These are phyloP conservation scores for Pachypanchax playfairii DNA, from an alignment of 2,113 vertebrate genomes.

Conservation along the genomic window DNA sequence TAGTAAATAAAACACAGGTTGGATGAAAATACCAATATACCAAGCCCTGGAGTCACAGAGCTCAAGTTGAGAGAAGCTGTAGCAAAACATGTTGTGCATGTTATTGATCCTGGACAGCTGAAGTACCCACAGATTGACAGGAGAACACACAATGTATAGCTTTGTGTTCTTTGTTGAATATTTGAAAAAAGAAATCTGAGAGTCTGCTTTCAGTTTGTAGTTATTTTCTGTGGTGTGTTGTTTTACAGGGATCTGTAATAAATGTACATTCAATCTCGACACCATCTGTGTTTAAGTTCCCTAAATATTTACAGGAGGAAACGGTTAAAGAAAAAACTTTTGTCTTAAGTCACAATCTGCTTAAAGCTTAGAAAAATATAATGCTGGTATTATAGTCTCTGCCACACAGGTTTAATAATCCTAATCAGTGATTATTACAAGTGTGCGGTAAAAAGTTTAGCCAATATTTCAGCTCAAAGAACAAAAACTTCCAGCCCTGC, in stretches of 20 bases:
- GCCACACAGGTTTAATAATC: neutral
- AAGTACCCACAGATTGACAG: slow-evolving; percentile 21
- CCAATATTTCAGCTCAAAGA: neutral
- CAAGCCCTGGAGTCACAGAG: slow-evolving; percentile 50
- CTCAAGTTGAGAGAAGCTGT: slow-evolving; percentile 30
- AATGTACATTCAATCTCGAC: too few species aligned
- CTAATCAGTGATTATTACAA: neutral
- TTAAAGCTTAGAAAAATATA: too few species aligned
- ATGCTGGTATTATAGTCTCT: neutral
- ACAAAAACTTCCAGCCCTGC: neutral
- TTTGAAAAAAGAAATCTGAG: neutral
- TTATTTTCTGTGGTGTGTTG: neutral
- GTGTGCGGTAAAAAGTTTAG: neutral
- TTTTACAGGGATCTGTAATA: neutral
- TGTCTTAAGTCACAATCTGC: too few species aligned
- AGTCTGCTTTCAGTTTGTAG: neutral
- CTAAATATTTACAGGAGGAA: too few species aligned
- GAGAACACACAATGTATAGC: slow-evolving; percentile 7
- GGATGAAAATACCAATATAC: slow-evolving; percentile 55
- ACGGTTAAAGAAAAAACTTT: too few species aligned
- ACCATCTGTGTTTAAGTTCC: too few species aligned
- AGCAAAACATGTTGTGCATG: slow-evolving; percentile 47
- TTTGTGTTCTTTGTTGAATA: slow-evolving; percentile 6
- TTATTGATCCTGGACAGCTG: slow-evolving; percentile 56
- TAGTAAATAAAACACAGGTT: slow-evolving; percentile 68